A percentile compares a stretch with the other conserved stretches of the same genome.
Evolutionary conservation across 2,888 invertebrate species (phyloP).

Genomic region (Orthosia gracilis): DNA sequence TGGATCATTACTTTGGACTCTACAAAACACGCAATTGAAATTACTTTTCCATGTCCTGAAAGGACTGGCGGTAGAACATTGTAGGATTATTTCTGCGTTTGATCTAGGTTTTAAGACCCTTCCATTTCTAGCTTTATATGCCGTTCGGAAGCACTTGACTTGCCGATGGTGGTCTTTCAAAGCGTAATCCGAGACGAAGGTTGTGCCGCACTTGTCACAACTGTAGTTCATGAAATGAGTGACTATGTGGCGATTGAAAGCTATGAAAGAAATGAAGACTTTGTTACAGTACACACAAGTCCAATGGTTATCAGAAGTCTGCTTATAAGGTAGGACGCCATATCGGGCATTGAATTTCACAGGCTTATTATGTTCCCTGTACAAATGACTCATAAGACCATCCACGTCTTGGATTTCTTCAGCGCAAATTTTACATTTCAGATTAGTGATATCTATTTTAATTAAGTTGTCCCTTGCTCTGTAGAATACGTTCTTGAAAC

Average conservation of each 20-base stretch:
- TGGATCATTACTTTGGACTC: slow-evolving; percentile 85
- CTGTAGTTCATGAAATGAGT: slow-evolving; percentile 85
- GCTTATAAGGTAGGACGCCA: slow-evolving; percentile 86
- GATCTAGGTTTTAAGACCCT: slow-evolving; percentile 81
- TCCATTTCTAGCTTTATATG: slow-evolving; percentile 86
- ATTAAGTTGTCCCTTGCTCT: slow-evolving; percentile 86
- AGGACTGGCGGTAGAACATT: slow-evolving; percentile 86
- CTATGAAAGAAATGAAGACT: slow-evolving; percentile 78
- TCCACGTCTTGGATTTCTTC: slow-evolving; percentile 80
- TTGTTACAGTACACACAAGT: slow-evolving; percentile 85
- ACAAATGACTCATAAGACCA: slow-evolving; percentile 83
- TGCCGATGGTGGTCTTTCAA: slow-evolving; percentile 85
- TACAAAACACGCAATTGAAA: slow-evolving; percentile 87
- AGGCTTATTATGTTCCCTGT: slow-evolving; percentile 80
- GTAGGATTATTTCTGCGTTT: slow-evolving; percentile 86
- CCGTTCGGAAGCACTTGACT: slow-evolving; percentile 84
- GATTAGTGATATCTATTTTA: slow-evolving; percentile 86
- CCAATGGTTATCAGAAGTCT: slow-evolving; percentile 77
- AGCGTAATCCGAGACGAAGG: slow-evolving; percentile 85
- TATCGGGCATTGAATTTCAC: slow-evolving; percentile 85
- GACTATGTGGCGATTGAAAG: slow-evolving; percentile 84
- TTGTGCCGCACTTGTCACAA: slow-evolving; percentile 87
- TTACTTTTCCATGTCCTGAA: slow-evolving; percentile 88
- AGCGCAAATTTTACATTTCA: slow-evolving; percentile 85
- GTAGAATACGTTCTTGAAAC: slow-evolving; percentile 86